phyloP scores from a whole-genome alignment of 2,888 invertebrate species.

The Anodontia alba region DNA sequence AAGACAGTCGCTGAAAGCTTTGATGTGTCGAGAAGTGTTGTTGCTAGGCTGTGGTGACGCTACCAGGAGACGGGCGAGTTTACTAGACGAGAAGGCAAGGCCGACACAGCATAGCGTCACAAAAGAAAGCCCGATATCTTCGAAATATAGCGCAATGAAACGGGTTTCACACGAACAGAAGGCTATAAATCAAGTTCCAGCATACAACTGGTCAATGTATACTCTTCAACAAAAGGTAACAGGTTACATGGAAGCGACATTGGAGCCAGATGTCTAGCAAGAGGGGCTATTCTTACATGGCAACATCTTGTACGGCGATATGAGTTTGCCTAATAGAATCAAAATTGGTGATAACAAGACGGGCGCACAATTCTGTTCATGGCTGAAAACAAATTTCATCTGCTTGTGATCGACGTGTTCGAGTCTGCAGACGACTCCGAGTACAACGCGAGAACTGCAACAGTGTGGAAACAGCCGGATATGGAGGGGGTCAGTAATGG shows the following conservation, averaged over 20 bases:
- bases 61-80: too few relatives aligned
- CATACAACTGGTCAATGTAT: not conserved
- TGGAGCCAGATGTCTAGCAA: not conserved
- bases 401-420: not conserved
- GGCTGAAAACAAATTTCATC: not conserved
- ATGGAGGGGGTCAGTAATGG: too few relatives aligned
- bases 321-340: not conserved
- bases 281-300: not conserved
- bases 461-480: not conserved
- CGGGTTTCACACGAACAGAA: not conserved
- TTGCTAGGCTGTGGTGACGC: too few relatives aligned
- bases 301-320: not conserved
- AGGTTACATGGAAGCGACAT: not conserved
- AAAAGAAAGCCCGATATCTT: not conserved
- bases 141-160: not conserved
- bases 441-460: not conserved
- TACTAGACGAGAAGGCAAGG: too few relatives aligned
- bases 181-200: not conserved
- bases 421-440: not conserved
- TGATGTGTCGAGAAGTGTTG: too few relatives aligned
- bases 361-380: too few relatives aligned
- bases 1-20: too few relatives aligned
- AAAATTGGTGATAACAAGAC: not conserved
- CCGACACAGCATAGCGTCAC: too few relatives aligned
- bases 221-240: not conserved